phyloP scores from a whole-genome alignment of 2,113 vertebrate species.

The Barbus barbus region DNA sequence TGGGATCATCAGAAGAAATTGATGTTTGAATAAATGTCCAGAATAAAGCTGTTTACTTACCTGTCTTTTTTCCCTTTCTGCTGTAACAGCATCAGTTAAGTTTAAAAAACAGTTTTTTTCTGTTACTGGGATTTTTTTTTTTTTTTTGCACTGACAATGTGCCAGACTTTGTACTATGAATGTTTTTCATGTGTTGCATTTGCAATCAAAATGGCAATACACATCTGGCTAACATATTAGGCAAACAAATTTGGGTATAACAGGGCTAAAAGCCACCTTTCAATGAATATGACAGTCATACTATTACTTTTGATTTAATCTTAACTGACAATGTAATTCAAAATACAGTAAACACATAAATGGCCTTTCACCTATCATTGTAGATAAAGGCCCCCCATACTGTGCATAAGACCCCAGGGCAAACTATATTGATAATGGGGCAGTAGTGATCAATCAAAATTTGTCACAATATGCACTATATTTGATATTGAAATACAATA shows the following conservation, averaged over 20 bases:
- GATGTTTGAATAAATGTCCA: background rate
- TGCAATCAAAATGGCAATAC: background rate
- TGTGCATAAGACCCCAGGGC: background rate
- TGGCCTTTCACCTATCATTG: background rate
- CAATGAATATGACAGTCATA: background rate
- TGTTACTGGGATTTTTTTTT: too few species aligned
- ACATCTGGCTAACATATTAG: background rate
- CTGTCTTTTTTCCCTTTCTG: too few species aligned
- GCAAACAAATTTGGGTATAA: background rate
- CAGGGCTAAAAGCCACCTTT: background rate
- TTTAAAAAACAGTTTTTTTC: too few species aligned
- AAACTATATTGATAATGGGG: background rate
- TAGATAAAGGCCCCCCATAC: background rate
- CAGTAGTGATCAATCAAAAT: background rate
- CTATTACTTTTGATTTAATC: background rate
- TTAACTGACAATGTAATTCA: background rate
- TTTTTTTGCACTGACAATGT: background rate
- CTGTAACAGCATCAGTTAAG: too few species aligned
- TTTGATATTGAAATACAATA: background rate
- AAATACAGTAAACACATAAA: background rate
- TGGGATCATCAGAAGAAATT: background rate
- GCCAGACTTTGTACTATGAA: background rate
- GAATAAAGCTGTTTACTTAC: constrained; percentile 13
- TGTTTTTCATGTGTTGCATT: background rate
- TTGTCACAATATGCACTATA: background rate